A percentile compares a stretch with the other conserved stretches of the same genome.
Conservation (phyloP, 2,113 vertebrate genomes). For the Poeciliopsis prolifica region DNA sequence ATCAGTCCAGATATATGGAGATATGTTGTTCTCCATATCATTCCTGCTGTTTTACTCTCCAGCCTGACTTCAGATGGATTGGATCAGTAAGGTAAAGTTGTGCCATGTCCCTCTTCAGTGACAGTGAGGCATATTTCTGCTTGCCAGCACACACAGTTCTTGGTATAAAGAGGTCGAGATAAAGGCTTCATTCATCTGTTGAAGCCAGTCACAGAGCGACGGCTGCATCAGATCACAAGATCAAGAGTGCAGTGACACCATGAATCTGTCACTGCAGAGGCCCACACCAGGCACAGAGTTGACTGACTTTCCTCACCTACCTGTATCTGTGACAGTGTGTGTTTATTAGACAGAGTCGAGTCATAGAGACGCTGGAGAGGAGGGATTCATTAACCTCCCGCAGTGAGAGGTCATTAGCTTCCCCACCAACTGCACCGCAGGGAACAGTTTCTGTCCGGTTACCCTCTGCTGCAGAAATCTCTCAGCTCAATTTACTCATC, state of each 20-base stretch:
- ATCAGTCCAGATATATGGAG: background rate
- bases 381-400: slow-evolving; percentile 3
- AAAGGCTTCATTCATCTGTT: slow-evolving; percentile 65
- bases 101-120: slow-evolving; percentile 48
- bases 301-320: background rate
- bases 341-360: slow-evolving; percentile 10
- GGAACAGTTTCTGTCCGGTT: background rate
- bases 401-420: slow-evolving; percentile 5
- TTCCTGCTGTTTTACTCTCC: slow-evolving; percentile 11
- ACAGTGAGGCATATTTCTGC: slow-evolving; percentile 72
- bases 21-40: background rate
- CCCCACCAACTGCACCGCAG: background rate
- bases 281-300: background rate
- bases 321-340: background rate
- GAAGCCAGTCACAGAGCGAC: slow-evolving; percentile 48
- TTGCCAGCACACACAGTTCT: slow-evolving; percentile 39
- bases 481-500: slow-evolving; percentile 2
- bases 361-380: slow-evolving; percentile 3
- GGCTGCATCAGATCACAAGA: slow-evolving; percentile 54
- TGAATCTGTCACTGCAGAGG: background rate
- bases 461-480: background rate
- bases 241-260: slow-evolving; percentile 14
- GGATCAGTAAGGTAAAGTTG: slow-evolving; percentile 40
- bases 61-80: slow-evolving; percentile 18
- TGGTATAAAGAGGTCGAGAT: slow-evolving; percentile 52